Conservation (phyloP, 2,113 vertebrate species). For the Cyphomyrus plagiostoma region DNA sequence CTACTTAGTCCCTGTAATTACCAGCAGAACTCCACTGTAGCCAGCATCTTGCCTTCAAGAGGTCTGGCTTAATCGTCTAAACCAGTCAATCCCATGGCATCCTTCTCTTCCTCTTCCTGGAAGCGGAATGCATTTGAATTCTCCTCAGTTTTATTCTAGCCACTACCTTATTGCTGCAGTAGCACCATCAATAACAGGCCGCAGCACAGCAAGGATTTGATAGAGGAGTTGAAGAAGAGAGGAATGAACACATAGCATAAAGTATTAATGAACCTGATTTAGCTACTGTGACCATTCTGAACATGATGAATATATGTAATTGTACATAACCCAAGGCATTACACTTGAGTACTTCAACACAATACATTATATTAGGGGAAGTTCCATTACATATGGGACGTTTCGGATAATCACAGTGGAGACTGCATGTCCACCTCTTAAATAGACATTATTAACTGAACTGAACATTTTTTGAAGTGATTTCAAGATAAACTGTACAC, state of each 20-base stretch:
- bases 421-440: background rate
- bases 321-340: background rate
- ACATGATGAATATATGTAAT: background rate
- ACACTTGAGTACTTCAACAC: background rate
- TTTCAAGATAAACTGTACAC: background rate
- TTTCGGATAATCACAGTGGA: background rate
- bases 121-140: background rate
- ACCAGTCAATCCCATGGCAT: background rate
- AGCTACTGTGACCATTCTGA: background rate
- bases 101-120: background rate
- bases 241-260: slow-evolving; percentile 32
- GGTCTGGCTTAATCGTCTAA: background rate
- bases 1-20: background rate
- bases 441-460: background rate
- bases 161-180: slow-evolving; percentile 4
- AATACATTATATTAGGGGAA: background rate
- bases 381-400: background rate
- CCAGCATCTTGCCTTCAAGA: background rate
- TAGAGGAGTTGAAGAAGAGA: background rate
- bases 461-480: background rate
- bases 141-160: slow-evolving; percentile 16
- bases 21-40: background rate
- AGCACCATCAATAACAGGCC: slow-evolving; percentile 2
- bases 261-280: slow-evolving; percentile 40
- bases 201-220: background rate